A percentile compares a stretch with the other conserved stretches of the same genome.
phyloP scores from a whole-genome alignment of 1,140 invertebrate genomes.

The Agrilus planipennis region DNA sequence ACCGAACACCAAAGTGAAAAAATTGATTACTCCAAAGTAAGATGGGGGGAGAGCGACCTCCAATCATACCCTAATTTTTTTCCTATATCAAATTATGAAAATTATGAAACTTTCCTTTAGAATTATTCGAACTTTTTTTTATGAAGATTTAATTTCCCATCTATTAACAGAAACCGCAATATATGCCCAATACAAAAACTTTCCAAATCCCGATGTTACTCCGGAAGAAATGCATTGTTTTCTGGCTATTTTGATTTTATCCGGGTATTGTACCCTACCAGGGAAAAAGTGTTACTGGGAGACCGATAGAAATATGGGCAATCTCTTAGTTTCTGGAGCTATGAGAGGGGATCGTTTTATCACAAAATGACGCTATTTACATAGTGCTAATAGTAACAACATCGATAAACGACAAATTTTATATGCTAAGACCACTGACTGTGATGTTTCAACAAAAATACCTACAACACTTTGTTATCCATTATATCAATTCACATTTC shows the following conservation, averaged over 20 bases:
- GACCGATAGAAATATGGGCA: slow-evolving; percentile 8
- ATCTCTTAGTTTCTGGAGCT: slow-evolving; percentile 8
- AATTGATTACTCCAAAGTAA: too few relatives aligned
- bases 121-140: slow-evolving; percentile 3
- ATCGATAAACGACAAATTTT: background rate
- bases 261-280: slow-evolving; percentile 9
- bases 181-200: background rate
- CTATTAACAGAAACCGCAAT: background rate
- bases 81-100: too few relatives aligned
- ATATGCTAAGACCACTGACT: too few relatives aligned
- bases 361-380: slow-evolving; percentile 7
- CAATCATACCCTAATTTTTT: too few relatives aligned
- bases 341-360: slow-evolving; percentile 9
- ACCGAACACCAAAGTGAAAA: too few relatives aligned
- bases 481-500: too few relatives aligned
- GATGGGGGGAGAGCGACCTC: too few relatives aligned
- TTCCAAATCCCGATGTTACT: background rate
- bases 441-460: too few relatives aligned
- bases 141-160: background rate
- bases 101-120: background rate
- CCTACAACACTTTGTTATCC: too few relatives aligned
- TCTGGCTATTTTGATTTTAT: slow-evolving; percentile 5
- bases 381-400: slow-evolving; percentile 7
- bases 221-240: slow-evolving; percentile 4
- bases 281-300: slow-evolving; percentile 6